These are phyloP conservation scores for Zosterops lateralis DNA, from an alignment of 2,113 vertebrate species.

Conservation along the genomic window DNA sequence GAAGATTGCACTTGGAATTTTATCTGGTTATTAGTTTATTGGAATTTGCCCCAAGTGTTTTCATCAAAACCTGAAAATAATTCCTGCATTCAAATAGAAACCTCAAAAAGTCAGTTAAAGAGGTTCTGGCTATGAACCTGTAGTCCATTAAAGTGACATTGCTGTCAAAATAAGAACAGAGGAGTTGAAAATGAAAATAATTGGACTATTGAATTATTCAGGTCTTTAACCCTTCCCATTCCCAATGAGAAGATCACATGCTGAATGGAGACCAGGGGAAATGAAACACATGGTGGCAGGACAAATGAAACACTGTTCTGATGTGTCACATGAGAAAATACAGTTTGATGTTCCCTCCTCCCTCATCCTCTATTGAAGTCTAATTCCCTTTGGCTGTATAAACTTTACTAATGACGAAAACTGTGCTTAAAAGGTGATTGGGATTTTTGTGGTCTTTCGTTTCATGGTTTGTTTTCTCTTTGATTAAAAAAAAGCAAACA, in stretches of 20 bases:
- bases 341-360: neutral
- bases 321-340: neutral
- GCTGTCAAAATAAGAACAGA: neutral
- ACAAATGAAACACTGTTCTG: neutral
- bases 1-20: neutral
- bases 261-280: neutral
- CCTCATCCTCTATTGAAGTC: neutral
- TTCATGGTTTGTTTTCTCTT: neutral
- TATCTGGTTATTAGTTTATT: neutral
- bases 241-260: neutral
- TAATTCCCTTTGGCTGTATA: neutral
- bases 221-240: neutral
- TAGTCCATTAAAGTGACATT: neutral
- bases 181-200: neutral
- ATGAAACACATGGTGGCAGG: neutral
- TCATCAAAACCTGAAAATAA: neutral
- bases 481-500: fast-evolving
- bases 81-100: neutral
- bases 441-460: neutral
- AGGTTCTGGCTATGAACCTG: neutral
- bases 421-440: neutral
- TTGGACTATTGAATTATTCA: neutral
- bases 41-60: neutral
- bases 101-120: neutral
- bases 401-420: neutral